Evolutionary conservation across 1,140 invertebrate species (phyloP).

Genomic region (Ctenoplectra terminalis): DNA sequence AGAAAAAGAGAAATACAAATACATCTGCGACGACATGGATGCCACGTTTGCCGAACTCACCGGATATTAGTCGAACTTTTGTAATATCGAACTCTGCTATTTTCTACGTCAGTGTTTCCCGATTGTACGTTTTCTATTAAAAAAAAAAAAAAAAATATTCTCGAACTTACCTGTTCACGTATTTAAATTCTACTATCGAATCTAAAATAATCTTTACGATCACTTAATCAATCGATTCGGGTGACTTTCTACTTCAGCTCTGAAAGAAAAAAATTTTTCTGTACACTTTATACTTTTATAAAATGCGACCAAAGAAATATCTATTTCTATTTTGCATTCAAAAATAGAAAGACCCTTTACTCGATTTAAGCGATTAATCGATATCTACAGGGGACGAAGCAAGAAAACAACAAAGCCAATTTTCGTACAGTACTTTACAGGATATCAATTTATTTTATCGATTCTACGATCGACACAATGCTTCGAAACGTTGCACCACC

Average conservation of each 20-base stretch:
- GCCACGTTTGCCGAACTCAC: constrained; percentile 94
- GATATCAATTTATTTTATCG: constrained; percentile 79
- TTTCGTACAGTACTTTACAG: constrained; percentile 61
- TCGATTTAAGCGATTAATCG: too few relatives aligned
- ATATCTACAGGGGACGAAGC: background rate
- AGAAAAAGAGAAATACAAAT: constrained; percentile 91
- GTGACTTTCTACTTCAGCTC: too few relatives aligned
- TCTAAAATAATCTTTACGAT: background rate
- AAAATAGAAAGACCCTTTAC: too few relatives aligned
- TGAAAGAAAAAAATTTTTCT: too few relatives aligned
- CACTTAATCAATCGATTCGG: too few relatives aligned
- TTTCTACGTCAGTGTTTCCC: constrained; percentile 7
- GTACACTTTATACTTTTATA: too few relatives aligned
- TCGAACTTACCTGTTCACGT: background rate
- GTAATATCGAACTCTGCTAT: background rate
- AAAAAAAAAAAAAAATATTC: too few relatives aligned
- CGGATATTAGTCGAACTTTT: constrained; percentile 84
- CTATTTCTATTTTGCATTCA: too few relatives aligned
- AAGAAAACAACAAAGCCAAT: background rate
- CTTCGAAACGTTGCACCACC: constrained; percentile 71
- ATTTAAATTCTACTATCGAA: background rate
- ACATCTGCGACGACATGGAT: constrained; percentile 87
- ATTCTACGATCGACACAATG: constrained; percentile 76
- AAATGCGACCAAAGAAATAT: too few relatives aligned
- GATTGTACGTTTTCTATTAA: constrained; percentile 31